Base-by-base conservation (phyloP, 1,140 invertebrate species). In the Nephotettix cincticeps region DNA sequence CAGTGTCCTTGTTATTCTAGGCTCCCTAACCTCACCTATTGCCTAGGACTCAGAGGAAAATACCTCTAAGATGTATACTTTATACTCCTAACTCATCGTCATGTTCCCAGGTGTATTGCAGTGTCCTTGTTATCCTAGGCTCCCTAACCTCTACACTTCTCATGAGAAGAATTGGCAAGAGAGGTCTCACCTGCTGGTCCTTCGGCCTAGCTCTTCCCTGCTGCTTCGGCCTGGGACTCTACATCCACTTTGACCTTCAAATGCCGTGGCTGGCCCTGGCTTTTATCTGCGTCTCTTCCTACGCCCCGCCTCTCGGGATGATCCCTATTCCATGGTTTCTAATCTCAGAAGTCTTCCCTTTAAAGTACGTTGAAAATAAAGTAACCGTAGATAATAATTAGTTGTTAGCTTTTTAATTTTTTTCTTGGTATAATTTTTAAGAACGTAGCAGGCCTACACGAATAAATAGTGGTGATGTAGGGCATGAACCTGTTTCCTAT, bases 131-230 rank as follows among this genome's bases (percentile, higher is more conserved):
- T 9, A 58, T 72, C 14, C 4, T 74, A 1, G 74, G 74, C 4
- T 29, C 45, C 30, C 1, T 75, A 1, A 43, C 63, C 3, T 73
- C 74, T 40, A 76, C 74, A 47, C 29, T 64, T 14, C 32, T 40
- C 30, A 67, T 67, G 66, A 32, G 63, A 45, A 47, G 63, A 27
- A 21, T 80, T 28, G 80, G 83, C 67, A 76, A 81, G 66, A 63
- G 82, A 54, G 28, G 76, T 14, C 56, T 80, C 11, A 74, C 63
- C 21, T 68, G 78, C 6, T 3, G 64, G 13, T 78, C 82, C 27
- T 71, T 78, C 11, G 67, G 68, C 0, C 56, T 54, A 0, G 75
- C 74, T 19, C 36, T 73, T 9, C 3, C 51, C 27, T 66, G 40
- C 40, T 71, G 70, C 63, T 54, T 47, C 63, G n/a, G 47, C 19